phyloP scores from a whole-genome alignment of 2,113 vertebrate species.

The Ctenodactylus gundi region DNA sequence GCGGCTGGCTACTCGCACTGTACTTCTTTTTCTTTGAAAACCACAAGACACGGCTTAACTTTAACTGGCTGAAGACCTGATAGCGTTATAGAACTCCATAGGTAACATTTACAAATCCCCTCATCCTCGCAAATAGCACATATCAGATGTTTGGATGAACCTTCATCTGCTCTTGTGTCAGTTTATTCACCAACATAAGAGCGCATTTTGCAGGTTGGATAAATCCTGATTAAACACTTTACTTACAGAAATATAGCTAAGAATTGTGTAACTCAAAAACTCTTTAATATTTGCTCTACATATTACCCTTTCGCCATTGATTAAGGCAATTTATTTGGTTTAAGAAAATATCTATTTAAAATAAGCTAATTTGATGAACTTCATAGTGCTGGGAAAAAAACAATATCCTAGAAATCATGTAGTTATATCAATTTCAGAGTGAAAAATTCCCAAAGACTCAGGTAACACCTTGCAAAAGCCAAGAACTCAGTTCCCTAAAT shows the following conservation, averaged over 20 bases:
- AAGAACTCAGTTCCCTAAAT: not conserved
- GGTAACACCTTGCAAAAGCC: not conserved
- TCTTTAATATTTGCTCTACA: conserved; percentile 35
- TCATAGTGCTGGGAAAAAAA: not conserved
- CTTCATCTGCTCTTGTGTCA: not conserved
- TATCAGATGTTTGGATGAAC: not conserved
- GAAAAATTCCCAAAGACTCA: not conserved
- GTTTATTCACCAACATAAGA: conserved; percentile 52
- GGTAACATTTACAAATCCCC: conserved; percentile 45
- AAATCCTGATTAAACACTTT: conserved; percentile 69
- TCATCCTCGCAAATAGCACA: conserved; percentile 42
- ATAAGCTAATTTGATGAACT: conserved; percentile 45
- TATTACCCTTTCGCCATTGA: conserved; percentile 41
- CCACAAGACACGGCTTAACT: not conserved
- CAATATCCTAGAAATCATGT: not conserved
- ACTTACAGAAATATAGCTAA: conserved; percentile 68
- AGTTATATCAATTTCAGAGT: not conserved
- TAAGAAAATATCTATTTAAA: conserved; percentile 35
- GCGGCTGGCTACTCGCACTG: not conserved
- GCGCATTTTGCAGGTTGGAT: conserved; percentile 59
- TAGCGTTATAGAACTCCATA: not conserved
- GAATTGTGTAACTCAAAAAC: conserved; percentile 44
- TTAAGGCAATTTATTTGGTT: not conserved
- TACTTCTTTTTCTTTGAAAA: not conserved
- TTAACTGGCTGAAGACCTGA: conserved; percentile 25